Evolutionary conservation across 35 echinoderm and acorn worm genomes (phyloP), one percentile per base, ranked within the genome.

Genomic region (Nesometra sesokonis): DNA sequence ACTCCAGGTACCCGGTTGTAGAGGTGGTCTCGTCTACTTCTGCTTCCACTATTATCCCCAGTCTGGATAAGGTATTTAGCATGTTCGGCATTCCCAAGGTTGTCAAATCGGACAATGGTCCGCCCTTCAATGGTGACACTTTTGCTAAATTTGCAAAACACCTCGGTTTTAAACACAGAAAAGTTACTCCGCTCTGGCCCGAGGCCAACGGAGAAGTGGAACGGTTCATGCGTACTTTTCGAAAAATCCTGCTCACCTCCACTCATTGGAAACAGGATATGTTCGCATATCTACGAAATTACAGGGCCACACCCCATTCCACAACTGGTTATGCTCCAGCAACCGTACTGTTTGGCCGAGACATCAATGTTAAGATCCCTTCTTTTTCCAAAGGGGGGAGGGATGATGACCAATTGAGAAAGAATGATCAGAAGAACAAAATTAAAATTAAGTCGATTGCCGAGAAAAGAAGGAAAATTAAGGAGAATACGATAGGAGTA

Each of bases 141-240:
- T 97, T 97, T 78, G 52, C 80, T 30, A 9, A 77, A 17, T 93
- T 93, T 90, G 79, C 94, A n/a, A 76, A 86, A 3, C 90, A 97
- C 40, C 67, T 97, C 5, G 94, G 94, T 34, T 97, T 97, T 46
- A 0, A 79, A 21, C 88, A 97, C 82, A 82, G 91, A 0, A 87
- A 88, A 90, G 37, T 97, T 0, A 93, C 88, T 0, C 94, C 94
- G 0, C n/a, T 52, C 43, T 97, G 94, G 94, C 94, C 88, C 0
- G 84, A 92, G 52, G 94, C 91, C 52, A 97, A 97, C 77, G 93
- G 93, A 31, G 80, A 92, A 35, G 87, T 90, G 0, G 93, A 95
- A 38, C 77, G 90, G 0, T 97, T 97, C 37, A 93, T 97, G 94
- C 78, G 86, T 80, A 90, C 88, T 0, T 32, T 97, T 0, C 90